Base-by-base conservation (phyloP, 2,888 invertebrate genomes). In the Coelinius sp. region DNA sequence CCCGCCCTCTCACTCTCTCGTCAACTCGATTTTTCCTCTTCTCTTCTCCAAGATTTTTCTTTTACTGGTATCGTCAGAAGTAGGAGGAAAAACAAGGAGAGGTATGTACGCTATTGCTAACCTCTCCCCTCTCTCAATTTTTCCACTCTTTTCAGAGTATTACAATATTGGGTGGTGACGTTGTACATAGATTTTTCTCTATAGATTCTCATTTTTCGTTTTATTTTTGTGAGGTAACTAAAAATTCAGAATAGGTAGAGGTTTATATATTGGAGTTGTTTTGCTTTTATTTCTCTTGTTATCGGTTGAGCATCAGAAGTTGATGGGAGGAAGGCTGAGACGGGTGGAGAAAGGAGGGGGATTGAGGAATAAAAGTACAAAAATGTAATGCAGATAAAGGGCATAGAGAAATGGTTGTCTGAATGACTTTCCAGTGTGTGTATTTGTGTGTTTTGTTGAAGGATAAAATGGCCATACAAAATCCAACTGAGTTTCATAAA, bases 381-480 rank as follows among this genome's bases (percentile, higher is more conserved):
- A 41, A 68, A 22, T 35, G 49, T 44, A 38, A 56, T 41, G 70
- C 41, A 73, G 74, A 14, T 70, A 76, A 77, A 74, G 77, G 75
- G 74, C 72, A 64, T 73, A 75, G 76, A 64, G 64, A 73, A 70
- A 73, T 78, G 74, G 71, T 73, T 75, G 80, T 80, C 76, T 70
- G 76, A 78, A 71, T 24, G 24, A 78, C 79, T 76, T 73, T 77
- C 77, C 77, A 76, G 76, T 71, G 10, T 22, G 77, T 53, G 25
- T 53, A 53, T 22, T 27, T 22, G 52, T 52, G 52, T 10, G 25
- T 52, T 22, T 52, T n/a, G 22, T 25, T 52, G 52, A 22, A 72
- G 72, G 76, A 77, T 75, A 77, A 80, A 82, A 80, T 79, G 77
- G 78, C 78, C 81, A 80, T 82, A 84, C 84, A 83, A 52, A 52